phyloP scores from a whole-genome alignment of 2,797 vertebrate species.

The Pampus argenteus region DNA sequence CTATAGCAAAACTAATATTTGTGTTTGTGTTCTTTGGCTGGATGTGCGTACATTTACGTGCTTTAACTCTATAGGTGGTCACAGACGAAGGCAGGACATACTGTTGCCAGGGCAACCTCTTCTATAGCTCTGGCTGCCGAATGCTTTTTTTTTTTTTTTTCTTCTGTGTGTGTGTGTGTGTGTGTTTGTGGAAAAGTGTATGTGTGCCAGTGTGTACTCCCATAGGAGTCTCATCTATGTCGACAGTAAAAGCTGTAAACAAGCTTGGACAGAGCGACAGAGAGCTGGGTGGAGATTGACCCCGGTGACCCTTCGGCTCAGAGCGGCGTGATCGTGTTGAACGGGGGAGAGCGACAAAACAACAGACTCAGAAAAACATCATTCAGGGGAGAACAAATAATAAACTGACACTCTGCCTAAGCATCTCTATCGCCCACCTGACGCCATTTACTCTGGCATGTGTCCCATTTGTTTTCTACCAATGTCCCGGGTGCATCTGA shows the following conservation, averaged over 20 bases:
- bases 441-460: conserved; percentile 48
- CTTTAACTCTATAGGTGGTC: conserved; percentile 52
- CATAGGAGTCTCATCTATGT: conserved; percentile 58
- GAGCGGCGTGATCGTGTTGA: conserved; percentile 21
- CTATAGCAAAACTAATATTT: conserved; percentile 10
- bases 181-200: conserved; percentile 21
- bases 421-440: conserved; percentile 62
- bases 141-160: background rate
- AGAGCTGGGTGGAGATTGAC: conserved; percentile 57
- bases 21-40: background rate
- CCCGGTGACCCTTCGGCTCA: conserved; percentile 62
- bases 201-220: conserved; percentile 13
- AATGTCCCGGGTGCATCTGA: conserved; percentile 36
- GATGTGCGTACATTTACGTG: conserved; percentile 21
- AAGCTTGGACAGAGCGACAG: conserved; percentile 56
- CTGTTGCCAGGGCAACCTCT: conserved; percentile 74
- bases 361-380: conserved; percentile 48
- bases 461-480: conserved; percentile 58
- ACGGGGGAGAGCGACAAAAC: conserved; percentile 39
- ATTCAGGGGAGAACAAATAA: conserved; percentile 57
- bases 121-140: conserved; percentile 54
- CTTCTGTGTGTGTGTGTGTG: conserved; percentile 2
- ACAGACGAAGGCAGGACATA: conserved; percentile 46
- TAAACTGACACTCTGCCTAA: conserved; percentile 57
- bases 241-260: conserved; percentile 71